Evolutionary conservation across 2,113 vertebrate species (phyloP).

Genomic region (Crotalus viridis): DNA sequence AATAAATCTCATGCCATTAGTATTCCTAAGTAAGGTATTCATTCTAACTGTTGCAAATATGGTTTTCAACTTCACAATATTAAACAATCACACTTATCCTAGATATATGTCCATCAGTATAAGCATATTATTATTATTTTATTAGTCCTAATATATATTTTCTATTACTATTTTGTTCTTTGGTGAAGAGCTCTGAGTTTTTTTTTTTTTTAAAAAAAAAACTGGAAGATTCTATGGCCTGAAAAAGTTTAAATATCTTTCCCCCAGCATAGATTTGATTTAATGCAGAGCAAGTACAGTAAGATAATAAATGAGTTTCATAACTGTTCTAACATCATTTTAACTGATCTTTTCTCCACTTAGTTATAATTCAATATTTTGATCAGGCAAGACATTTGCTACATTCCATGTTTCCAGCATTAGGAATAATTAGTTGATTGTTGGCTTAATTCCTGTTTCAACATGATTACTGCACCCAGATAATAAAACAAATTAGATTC

Average conservation of each 20-base stretch:
- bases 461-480: not conserved
- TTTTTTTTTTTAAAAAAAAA: not conserved
- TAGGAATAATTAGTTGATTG: not conserved
- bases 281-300: not conserved
- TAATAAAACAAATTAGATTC: not conserved
- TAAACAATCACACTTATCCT: not conserved
- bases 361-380: not conserved
- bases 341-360: not conserved
- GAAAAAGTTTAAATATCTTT: not conserved
- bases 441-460: not conserved
- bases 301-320: not conserved
- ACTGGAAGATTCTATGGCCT: not conserved
- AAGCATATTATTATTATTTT: not conserved
- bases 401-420: not conserved
- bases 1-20: not conserved
- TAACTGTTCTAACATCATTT: not conserved
- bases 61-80: not conserved
- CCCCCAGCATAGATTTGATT: not conserved
- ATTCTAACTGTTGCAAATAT: not conserved
- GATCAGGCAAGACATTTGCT: not conserved
- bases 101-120: not conserved
- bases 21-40: not conserved
- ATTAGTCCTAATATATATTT: not conserved
- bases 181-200: not conserved
- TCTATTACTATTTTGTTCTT: not conserved